Base-by-base conservation (phyloP, 2,797 vertebrate genomes). In the Coreius guichenoti region DNA sequence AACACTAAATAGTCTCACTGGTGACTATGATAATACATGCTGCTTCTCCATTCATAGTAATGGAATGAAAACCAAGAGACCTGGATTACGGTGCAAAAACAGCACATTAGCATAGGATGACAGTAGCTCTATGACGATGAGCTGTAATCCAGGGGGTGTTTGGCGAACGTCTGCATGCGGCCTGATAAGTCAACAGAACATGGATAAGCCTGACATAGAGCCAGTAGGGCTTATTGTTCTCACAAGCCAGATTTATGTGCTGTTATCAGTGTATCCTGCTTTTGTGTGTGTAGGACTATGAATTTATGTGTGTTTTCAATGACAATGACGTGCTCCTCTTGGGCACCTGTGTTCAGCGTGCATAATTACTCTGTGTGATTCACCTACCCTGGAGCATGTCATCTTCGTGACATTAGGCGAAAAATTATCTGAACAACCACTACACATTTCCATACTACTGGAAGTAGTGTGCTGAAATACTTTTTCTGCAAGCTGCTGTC, bases 1-100 rank as follows among this genome's bases (percentile, higher is more conserved):
- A 88, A 88, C 86, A 88, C 78, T 85, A 92, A 92, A 93, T 92
- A 89, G 83, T 65, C 69, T 67, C 80, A 82, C 88, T 85, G 90
- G 88, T 90, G 92, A 87, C 90, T 88, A 88, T 78, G 79, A 90
- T 87, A 90, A 91, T 80, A 87, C 83, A 80, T 80, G 56, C 73
- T 83, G 47, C 54, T 29, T 82, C 70, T 83, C 36, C 69, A 78
- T 82, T 90, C 80, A 77, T 76, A 83, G 58, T 73, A 73, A 77
- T 73, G 89, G n/a, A 80, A 54, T 80, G 81, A 81, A 89, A 89
- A 72, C 67, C 36, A 75, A 65, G 56, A 78, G 67, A 80, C 84
- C 87, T 83, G 65, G 72, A 78, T 88, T 87, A 80, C 19, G 8
- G 75, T 78, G 29, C 51, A 76, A 76, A 82, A 89, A 73, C 80